phyloP scores from a whole-genome alignment of 1,140 invertebrate genomes.

The Drosophila lowei region DNA sequence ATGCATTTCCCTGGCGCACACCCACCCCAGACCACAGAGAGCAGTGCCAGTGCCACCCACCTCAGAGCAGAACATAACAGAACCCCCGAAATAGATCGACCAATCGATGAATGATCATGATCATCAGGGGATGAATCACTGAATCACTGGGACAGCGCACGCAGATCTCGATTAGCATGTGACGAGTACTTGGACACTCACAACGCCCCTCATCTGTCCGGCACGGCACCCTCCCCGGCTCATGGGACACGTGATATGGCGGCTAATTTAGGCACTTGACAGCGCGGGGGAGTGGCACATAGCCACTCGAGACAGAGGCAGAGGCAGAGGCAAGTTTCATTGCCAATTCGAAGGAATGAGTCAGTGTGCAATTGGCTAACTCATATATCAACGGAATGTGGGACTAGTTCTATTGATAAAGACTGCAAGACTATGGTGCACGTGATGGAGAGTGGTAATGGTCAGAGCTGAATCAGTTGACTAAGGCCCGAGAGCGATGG shows the following conservation, averaged over 20 bases:
- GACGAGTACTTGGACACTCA: conserved; percentile 43
- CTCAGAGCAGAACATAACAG: conserved; percentile 1
- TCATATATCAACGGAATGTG: conserved; percentile 11
- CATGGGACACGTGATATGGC: conserved; percentile 71
- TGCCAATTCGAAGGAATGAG: conserved; percentile 66
- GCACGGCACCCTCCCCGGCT: conserved; percentile 3
- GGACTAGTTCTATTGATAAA: conserved; percentile 24
- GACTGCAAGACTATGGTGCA: not conserved
- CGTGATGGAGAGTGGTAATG: conserved; percentile 8
- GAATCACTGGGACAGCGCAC: conserved; percentile 43
- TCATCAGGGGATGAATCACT: conserved; percentile 50
- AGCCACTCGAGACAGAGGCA: not conserved
- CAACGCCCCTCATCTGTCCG: not conserved
- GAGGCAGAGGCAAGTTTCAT: conserved; percentile 54
- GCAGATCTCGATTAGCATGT: conserved; percentile 70
- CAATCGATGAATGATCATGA: conserved; percentile 44
- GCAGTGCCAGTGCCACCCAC: conserved; percentile 13
- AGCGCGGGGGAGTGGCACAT: conserved; percentile 41
- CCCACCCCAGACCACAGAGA: no score
- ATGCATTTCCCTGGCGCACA: no score
- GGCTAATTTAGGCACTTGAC: conserved; percentile 65
- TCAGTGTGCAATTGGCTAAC: conserved; percentile 37
- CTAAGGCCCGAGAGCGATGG: not conserved
- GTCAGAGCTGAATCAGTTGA: not conserved
- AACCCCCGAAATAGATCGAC: conserved; percentile 20